Base-by-base conservation (phyloP, 2,888 invertebrate species). In the Deilephila porcellus region DNA sequence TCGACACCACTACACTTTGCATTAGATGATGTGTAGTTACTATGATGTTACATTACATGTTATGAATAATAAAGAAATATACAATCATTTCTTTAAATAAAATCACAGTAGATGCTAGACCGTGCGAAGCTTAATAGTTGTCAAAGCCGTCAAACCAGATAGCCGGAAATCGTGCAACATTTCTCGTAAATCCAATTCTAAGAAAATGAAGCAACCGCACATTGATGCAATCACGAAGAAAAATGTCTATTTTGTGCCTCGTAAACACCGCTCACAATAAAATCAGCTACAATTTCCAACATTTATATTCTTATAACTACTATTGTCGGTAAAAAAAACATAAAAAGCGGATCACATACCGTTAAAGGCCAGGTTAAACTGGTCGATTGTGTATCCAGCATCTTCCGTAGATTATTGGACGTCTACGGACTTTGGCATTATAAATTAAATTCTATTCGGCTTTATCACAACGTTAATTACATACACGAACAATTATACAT, bases 391-490 rank as follows among this genome's bases (percentile, higher is more conserved):
- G n/a, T 56, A 45, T 45, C 45, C 45, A 3, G 11, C 56, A 56
- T 56, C 56, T 2, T 14, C 45, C 6, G 5, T 19, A 5, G 52
- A 67, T 45, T 17, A 34, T 45, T 63, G n/a, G 63, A 34, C 67
- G 52, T 64, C 64, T n/a, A 67, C 67, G 25, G 52, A 52, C 45
- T 56, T 56, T 37, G 60, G n/a, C 60, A 71, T 60, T 60, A 45
- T 71, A 71, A 71, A 71, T 71, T 60, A 71, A 45, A 60, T 71
- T 60, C 37, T 25, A 72, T 52, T 63, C 60, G 25, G 73, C 76
- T 82, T 82, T 82, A 80, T 80, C 78, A 67, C 62, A 82, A 77
- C 80, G 81, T 81, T 82, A 82, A 82, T 81, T 82, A 83, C 81
- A 75, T 77, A 80, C 53, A 77, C 79, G 76, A 80, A 82, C 85